Evolutionary conservation across 2,888 invertebrate species (phyloP).

Genomic region (Meliscaeva auricollis): DNA sequence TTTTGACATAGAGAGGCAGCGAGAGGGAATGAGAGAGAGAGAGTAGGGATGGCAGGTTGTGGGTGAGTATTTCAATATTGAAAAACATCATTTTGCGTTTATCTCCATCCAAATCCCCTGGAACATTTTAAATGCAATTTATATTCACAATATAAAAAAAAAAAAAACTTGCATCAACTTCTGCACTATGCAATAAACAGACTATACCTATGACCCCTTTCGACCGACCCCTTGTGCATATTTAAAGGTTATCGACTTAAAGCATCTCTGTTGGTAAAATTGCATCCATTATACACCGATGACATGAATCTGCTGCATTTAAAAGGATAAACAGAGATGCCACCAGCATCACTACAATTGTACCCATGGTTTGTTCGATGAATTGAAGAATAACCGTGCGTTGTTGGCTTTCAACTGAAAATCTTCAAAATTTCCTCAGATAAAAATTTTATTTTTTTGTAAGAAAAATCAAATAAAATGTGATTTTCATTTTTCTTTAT

Average conservation of each 20-base stretch:
- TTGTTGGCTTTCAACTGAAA: no score
- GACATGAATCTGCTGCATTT: slow-evolving; percentile 52
- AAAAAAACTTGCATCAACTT: not conserved
- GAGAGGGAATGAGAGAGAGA: not conserved
- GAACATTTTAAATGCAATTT: slow-evolving; percentile 72
- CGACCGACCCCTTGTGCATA: slow-evolving; percentile 55
- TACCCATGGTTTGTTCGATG: no score
- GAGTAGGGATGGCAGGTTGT: not conserved
- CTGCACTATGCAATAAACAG: slow-evolving; percentile 12
- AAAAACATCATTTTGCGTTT: slow-evolving; percentile 66
- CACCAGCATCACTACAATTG: not conserved
- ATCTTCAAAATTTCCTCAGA: no score
- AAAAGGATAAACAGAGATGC: slow-evolving; percentile 15
- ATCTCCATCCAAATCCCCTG: slow-evolving; percentile 60
- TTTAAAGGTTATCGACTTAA: slow-evolving; percentile 71
- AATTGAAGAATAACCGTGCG: no score
- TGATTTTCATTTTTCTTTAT: not conserved
- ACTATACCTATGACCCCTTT: not conserved
- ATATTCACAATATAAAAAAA: slow-evolving; percentile 53
- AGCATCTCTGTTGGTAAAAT: slow-evolving; percentile 64
- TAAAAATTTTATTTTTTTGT: no score
- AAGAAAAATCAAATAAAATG: no score
- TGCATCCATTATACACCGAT: slow-evolving; percentile 67
- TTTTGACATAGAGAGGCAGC: slow-evolving; percentile 17
- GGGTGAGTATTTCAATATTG: slow-evolving; percentile 47